A percentile compares a stretch with the other conserved stretches of the same genome.
phyloP scores from a whole-genome alignment of 2,797 vertebrate genomes.

The Limnodromus scolopaceus region DNA sequence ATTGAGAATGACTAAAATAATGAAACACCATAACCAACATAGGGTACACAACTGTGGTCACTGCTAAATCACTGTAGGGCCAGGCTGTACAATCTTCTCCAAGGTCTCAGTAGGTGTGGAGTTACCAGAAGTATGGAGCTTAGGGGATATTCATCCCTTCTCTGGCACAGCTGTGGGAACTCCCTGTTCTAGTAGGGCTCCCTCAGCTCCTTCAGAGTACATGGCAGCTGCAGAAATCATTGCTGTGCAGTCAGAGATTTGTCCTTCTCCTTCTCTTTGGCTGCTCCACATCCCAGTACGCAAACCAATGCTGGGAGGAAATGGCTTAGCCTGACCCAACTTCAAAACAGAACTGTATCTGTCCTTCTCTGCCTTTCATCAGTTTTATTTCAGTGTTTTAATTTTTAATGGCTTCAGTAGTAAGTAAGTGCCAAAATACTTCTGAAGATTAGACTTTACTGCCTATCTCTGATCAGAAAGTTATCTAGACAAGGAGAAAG shows the following conservation, averaged over 20 bases:
- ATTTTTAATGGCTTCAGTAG: background rate
- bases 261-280: background rate
- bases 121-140: background rate
- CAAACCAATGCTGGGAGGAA: background rate
- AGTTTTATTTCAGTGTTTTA: background rate
- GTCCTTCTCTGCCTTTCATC: background rate
- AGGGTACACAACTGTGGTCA: background rate
- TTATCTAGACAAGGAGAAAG: background rate
- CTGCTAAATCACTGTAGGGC: background rate
- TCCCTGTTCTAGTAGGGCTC: background rate
- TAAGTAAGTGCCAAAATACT: background rate
- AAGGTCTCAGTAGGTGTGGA: background rate
- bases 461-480: background rate
- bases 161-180: background rate
- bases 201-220: background rate
- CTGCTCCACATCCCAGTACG: background rate
- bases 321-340: background rate
- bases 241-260: background rate
- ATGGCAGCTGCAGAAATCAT: background rate
- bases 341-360: background rate
- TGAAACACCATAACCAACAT: background rate
- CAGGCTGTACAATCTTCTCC: background rate
- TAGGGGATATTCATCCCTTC: no score
- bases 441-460: background rate
- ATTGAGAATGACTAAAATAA: background rate